Conservation (phyloP, 30 jellyfish, hydroid and myxozoan species). For the Aurelia coerulea region DNA sequence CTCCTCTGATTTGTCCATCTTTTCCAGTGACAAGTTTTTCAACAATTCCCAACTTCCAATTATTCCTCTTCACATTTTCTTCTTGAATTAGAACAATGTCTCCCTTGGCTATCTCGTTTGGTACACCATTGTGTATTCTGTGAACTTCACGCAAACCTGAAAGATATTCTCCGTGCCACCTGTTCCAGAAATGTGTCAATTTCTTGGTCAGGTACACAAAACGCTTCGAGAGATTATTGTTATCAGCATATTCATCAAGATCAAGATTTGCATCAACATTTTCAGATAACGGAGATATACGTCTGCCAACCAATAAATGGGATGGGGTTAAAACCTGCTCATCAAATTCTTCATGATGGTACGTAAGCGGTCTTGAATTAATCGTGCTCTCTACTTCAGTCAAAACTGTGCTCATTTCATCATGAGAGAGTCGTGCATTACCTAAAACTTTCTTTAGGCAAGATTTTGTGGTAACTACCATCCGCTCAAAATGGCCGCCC, state of each 20-base stretch:
- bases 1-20: slow-evolving; percentile 59
- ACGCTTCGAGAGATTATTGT: neutral
- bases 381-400: slow-evolving; percentile 35
- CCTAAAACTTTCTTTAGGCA: slow-evolving; percentile 11
- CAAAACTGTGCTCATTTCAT: slow-evolving; percentile 16
- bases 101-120: neutral
- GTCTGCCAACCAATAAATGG: slow-evolving; percentile 29
- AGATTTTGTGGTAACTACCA: slow-evolving; percentile 27
- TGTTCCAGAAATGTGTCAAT: slow-evolving; percentile 20
- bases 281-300: too few species aligned
- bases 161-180: slow-evolving; percentile 55
- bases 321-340: slow-evolving; percentile 41
- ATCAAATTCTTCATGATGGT: too few species aligned
- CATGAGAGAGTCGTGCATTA: slow-evolving; percentile 7
- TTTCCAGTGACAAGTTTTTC: too few species aligned
- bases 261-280: too few species aligned
- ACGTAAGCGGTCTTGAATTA: slow-evolving; percentile 21
- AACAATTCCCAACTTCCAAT: too few species aligned
- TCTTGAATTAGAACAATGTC: slow-evolving; percentile 52
- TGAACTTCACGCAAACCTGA: slow-evolving; percentile 39
- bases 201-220: slow-evolving; percentile 20
- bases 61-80: slow-evolving; percentile 43
- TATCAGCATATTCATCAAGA: too few species aligned
- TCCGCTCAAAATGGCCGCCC: slow-evolving; percentile 37
- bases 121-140: too few species aligned